Evolutionary conservation across 2,113 vertebrate genomes (phyloP), one percentile per base, ranked within the genome.

Genomic region (Trogon melanurus): DNA sequence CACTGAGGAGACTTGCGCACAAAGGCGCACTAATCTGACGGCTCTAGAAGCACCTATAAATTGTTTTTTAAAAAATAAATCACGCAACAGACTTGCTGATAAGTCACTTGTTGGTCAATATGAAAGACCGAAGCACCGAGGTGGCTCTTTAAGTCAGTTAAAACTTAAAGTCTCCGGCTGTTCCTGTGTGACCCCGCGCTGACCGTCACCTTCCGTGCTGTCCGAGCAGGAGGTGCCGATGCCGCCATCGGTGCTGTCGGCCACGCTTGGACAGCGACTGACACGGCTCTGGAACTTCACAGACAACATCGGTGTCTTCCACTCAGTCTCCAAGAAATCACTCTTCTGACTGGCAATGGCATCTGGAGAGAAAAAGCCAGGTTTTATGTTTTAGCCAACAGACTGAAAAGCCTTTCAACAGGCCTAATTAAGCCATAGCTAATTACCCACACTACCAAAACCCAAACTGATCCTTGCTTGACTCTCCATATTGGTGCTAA

Each of bases 301-400:
- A 1, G 98, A 99, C 89, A 98, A 92, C 93, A 97, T 96, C 7
- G 98, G 98, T 3, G 99, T 99, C 95, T 98, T 98, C 98, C 99
- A 99, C 93, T 99, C 98, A 74, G 98, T 98, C 91, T 93, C 98
- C 97, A 96, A 64, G 74, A 95, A 98, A 97, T 38, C 23, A 66
- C 84, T 90, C 75, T 91, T 97, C 72, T 96, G 96, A 56, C 93
- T 61, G 26, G 20, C 32, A 50, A 23, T 80, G 51, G 95, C 67
- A 32, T 79, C 97, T 98, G 93, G 6, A 96, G 85, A n/a, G 91
- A 30, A 29, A 16, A 72, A 96, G 27, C 1, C 38, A 56, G 15
- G 7, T 2, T 57, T 74, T 29, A 17, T 5, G 13, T 60, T 53
- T 70, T 38, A 73, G 27, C 17, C 47, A 87, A 34, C 21, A 60